phyloP scores from a whole-genome alignment of 2,113 vertebrate genomes.

The Scartelaos histophorus region DNA sequence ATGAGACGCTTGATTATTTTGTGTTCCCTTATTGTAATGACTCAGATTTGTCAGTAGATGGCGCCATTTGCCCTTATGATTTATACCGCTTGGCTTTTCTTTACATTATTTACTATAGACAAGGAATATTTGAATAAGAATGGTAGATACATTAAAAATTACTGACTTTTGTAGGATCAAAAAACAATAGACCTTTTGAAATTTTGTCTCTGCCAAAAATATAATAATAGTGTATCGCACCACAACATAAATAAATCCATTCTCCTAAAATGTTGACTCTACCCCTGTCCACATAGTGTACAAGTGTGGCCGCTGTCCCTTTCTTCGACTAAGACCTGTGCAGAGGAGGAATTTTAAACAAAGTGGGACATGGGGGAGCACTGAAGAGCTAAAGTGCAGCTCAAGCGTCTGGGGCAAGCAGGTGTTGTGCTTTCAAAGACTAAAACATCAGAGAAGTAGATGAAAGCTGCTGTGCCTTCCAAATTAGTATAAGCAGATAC shows the following conservation, averaged over 20 bases:
- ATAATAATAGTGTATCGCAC: neutral
- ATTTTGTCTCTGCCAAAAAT: neutral
- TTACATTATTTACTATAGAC: neutral
- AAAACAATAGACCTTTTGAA: neutral
- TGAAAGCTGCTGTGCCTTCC: conserved; percentile 54
- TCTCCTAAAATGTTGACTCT: neutral
- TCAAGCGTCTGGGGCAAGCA: conserved; percentile 57
- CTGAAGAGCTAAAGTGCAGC: conserved; percentile 37
- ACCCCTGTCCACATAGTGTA: neutral
- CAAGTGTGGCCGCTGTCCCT: neutral
- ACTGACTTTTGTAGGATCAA: neutral
- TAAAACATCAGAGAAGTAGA: conserved; percentile 60
- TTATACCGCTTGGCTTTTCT: neutral
- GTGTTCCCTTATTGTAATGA: conserved; percentile 16
- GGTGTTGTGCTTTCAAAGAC: conserved; percentile 70
- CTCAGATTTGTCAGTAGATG: conserved; percentile 39
- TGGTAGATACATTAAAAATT: neutral
- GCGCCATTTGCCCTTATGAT: conserved; percentile 16
- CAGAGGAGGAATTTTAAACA: conserved; percentile 61
- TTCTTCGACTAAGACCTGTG: conserved; percentile 12
- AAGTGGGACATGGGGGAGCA: conserved; percentile 41
- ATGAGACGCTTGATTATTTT: neutral
- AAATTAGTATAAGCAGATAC: conserved; percentile 61
- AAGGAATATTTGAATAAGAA: no score
- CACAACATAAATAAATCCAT: neutral